Evolutionary conservation across 2,888 invertebrate genomes (phyloP).

Genomic region (Chydorus sphaericus): DNA sequence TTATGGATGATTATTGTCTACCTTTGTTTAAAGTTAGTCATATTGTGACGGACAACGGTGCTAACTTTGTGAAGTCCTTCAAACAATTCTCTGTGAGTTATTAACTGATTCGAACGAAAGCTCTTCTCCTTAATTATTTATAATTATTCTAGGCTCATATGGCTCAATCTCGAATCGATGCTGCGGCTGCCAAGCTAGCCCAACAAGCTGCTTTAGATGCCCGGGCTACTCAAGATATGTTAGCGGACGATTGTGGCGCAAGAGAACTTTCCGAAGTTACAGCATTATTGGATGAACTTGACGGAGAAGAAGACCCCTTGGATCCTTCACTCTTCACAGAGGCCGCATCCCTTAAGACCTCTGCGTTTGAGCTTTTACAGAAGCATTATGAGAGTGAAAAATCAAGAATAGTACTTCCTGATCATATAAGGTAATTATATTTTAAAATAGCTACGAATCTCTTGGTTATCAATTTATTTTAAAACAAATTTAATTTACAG

Average conservation of each 20-base stretch:
- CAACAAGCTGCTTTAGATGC: neutral
- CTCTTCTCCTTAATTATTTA: neutral
- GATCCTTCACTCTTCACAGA: neutral
- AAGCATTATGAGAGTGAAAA: neutral
- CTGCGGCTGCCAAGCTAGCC: neutral
- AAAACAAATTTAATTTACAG: no score
- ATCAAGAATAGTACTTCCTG: neutral
- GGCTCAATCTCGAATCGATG: no score
- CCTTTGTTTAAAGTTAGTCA: neutral
- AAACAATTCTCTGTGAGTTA: neutral
- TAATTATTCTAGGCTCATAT: no score
- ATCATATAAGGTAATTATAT: neutral
- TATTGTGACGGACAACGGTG: neutral
- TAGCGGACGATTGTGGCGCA: neutral
- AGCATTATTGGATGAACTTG: neutral
- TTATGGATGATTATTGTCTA: neutral
- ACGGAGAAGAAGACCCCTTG: neutral
- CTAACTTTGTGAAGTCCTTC: neutral
- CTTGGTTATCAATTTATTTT: neutral
- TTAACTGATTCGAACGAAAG: neutral
- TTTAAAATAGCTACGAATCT: neutral
- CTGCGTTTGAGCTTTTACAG: neutral
- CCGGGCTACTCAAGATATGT: neutral
- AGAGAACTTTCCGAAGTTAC: neutral
- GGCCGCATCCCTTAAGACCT: neutral